Conservation (phyloP, 1,140 invertebrate species). For the Macrobrachium nipponense region DNA sequence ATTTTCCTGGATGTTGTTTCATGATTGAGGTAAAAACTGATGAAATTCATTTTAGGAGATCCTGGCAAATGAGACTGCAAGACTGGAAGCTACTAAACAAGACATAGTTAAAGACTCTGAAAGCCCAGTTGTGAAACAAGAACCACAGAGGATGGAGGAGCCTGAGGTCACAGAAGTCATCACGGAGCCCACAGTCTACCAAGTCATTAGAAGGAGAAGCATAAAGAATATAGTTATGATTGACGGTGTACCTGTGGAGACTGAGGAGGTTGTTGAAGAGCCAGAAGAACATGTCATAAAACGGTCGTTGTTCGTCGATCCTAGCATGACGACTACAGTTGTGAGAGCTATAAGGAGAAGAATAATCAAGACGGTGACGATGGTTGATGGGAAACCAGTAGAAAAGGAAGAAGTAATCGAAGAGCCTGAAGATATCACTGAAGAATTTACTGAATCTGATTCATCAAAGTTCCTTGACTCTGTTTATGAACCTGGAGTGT, state of each 20-base stretch:
- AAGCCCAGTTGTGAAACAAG: conserved; percentile 40
- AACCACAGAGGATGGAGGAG: background rate
- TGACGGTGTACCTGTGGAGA: conserved; percentile 35
- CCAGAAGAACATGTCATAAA: background rate
- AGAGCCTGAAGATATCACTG: conserved; percentile 20
- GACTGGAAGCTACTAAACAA: conserved; percentile 31
- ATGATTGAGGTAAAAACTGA: conserved; percentile 29
- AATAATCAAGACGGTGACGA: conserved; percentile 27
- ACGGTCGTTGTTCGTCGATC: background rate
- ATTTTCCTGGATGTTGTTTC: background rate
- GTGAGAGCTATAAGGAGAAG: conserved; percentile 30
- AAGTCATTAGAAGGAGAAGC: conserved; percentile 26
- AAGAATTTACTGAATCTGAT: conserved; percentile 1
- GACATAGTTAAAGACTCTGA: conserved; percentile 36
- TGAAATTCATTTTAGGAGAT: conserved; percentile 61
- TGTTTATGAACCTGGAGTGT: conserved; percentile 10
- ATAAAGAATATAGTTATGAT: conserved; percentile 48
- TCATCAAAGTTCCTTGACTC: background rate
- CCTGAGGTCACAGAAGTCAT: no score
- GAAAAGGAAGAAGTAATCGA: conserved; percentile 43
- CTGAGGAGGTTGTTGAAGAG: conserved; percentile 37
- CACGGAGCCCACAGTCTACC: background rate
- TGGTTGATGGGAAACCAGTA: conserved; percentile 34
- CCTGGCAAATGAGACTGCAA: conserved; percentile 51
- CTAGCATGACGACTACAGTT: conserved; percentile 28